Percentiles rank a stretch among this genome's conserved stretches.
phyloP scores from a whole-genome alignment of 2,797 vertebrate genomes.

The Rhabdomys pumilio region DNA sequence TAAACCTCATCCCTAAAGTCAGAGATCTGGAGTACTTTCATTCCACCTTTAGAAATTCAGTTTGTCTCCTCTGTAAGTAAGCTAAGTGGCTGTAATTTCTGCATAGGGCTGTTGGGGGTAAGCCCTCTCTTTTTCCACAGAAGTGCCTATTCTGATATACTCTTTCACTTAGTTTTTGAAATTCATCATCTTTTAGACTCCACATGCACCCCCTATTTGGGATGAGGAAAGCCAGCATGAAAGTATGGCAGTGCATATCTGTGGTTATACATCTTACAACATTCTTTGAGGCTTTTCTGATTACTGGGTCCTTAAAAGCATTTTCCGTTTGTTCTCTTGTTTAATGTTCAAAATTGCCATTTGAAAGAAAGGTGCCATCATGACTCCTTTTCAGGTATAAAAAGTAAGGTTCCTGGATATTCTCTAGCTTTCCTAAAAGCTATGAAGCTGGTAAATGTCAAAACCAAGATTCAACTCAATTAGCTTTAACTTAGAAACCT shows the following conservation, averaged over 20 bases:
- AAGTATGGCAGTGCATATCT: not conserved
- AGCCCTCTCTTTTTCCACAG: not conserved
- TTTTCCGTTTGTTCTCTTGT: slow-evolving; percentile 20
- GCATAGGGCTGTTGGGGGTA: not conserved
- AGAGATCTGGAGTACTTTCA: not conserved
- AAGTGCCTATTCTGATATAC: not conserved
- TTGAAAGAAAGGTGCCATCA: slow-evolving; percentile 22
- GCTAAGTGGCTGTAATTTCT: not conserved
- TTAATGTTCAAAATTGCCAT: not conserved
- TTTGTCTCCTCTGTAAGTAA: not conserved
- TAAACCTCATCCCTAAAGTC: not conserved
- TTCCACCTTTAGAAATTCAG: not conserved
- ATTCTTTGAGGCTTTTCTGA: slow-evolving; percentile 13
- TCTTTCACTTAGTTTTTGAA: not conserved
- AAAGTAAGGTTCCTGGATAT: slow-evolving; percentile 34
- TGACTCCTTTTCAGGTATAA: slow-evolving; percentile 15
- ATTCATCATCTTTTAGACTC: not conserved
- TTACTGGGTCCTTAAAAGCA: slow-evolving; percentile 31
- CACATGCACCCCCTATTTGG: not conserved
- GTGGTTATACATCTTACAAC: not conserved
- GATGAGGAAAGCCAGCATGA: not conserved
- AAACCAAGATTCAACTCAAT: slow-evolving; percentile 64
- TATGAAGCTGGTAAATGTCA: slow-evolving; percentile 72
- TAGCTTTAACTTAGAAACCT: slow-evolving; percentile 53
- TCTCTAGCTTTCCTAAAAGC: slow-evolving; percentile 64